These are phyloP conservation scores for Sebastiscus albofasciatus DNA, from an alignment of 2,797 vertebrate genomes.

Conservation along the genomic window DNA sequence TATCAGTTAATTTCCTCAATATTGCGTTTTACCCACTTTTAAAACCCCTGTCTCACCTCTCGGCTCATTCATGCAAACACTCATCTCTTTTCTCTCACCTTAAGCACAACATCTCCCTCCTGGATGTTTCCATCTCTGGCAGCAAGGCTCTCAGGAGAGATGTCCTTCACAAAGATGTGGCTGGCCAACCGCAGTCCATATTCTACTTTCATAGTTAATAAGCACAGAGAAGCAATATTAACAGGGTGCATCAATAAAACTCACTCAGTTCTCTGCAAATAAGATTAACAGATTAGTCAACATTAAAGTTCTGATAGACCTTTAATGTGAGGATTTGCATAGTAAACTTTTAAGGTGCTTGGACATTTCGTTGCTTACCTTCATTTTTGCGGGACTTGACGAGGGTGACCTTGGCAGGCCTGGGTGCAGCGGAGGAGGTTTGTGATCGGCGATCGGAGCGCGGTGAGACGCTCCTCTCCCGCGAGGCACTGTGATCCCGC, in stretches of 20 bases:
- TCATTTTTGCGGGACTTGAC: constrained; percentile 97
- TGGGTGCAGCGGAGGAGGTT: constrained; percentile 86
- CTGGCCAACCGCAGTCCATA: constrained; percentile 97
- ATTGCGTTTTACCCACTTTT: background rate
- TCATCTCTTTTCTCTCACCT: constrained; percentile 84
- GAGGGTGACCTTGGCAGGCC: constrained; percentile 94
- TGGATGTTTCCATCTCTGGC: constrained; percentile 98
- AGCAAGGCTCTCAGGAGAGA: constrained; percentile 96
- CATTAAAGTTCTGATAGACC: background rate
- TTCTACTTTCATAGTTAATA: constrained; percentile 81
- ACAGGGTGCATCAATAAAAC: background rate
- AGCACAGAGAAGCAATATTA: constrained; percentile 28
- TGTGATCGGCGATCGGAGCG: constrained; percentile 92
- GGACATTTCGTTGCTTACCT: constrained; percentile 81
- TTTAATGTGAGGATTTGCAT: background rate
- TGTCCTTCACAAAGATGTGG: constrained; percentile 99
- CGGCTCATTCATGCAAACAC: background rate
- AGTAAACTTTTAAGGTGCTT: background rate
- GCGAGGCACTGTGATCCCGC: constrained; percentile 89
- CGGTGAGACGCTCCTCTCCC: constrained; percentile 93
- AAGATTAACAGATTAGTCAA: background rate
- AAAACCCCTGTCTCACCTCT: background rate
- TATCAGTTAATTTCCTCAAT: background rate
- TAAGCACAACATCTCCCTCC: constrained; percentile 97
- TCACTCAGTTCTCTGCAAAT: background rate